Evolutionary conservation across 2,888 invertebrate genomes (phyloP).

Genomic region (Agrochola litura): DNA sequence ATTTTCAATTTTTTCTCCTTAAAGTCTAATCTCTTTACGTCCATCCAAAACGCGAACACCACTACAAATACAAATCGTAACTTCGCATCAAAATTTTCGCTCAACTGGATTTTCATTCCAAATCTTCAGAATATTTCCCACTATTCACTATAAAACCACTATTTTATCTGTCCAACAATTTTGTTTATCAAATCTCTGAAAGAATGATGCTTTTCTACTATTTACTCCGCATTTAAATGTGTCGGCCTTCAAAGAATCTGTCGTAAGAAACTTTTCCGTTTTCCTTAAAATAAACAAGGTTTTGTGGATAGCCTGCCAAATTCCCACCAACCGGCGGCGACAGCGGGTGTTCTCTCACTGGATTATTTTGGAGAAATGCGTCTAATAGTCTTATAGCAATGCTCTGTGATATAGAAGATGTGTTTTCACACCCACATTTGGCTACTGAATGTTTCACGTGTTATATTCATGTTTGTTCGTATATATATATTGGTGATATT

Average conservation of each 20-base stretch:
- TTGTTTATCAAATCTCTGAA: slow-evolving; percentile 10
- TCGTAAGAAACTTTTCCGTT: slow-evolving; percentile 44
- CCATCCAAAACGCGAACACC: slow-evolving; percentile 66
- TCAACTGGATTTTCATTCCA: slow-evolving; percentile 60
- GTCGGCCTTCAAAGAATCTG: slow-evolving; percentile 40
- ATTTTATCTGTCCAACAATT: background rate
- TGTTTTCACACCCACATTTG: slow-evolving; percentile 57
- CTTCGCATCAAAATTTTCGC: slow-evolving; percentile 52
- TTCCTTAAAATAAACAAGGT: slow-evolving; percentile 63
- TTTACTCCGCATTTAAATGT: slow-evolving; percentile 18
- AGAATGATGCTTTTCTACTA: slow-evolving; percentile 32
- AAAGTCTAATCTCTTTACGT: slow-evolving; percentile 54
- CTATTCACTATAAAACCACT: slow-evolving; percentile 17
- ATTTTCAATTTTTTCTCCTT: slow-evolving; percentile 35
- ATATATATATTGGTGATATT: slow-evolving; percentile 7
- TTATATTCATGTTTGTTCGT: slow-evolving; percentile 9
- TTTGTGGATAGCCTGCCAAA: slow-evolving; percentile 55
- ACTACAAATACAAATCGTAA: slow-evolving; percentile 62
- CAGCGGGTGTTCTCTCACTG: slow-evolving; percentile 63
- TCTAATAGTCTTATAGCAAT: slow-evolving; percentile 31
- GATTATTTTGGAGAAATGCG: slow-evolving; percentile 72
- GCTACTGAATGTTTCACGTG: slow-evolving; percentile 51
- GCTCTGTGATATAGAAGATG: slow-evolving; percentile 31
- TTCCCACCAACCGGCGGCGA: slow-evolving; percentile 62
- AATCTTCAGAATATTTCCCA: slow-evolving; percentile 14